These are phyloP conservation scores for Micromesistius poutassou DNA, from an alignment of 2,797 vertebrate species.

Conservation along the genomic window DNA sequence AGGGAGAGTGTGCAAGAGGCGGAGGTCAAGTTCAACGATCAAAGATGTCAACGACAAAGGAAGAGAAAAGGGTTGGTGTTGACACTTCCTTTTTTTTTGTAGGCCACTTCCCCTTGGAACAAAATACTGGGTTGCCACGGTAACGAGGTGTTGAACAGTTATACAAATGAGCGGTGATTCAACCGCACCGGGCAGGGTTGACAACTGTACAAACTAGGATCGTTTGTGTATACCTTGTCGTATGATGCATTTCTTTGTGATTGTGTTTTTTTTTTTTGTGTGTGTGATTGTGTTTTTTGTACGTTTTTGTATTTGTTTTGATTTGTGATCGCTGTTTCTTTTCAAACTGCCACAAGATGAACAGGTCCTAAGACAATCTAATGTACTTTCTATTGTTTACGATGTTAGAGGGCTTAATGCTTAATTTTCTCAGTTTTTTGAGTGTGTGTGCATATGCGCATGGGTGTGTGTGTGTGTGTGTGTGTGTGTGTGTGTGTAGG, in stretches of 20 bases:
- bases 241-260: background rate
- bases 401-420: no score
- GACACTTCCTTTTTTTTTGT: no score
- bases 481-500: background rate
- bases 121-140: conserved; percentile 30
- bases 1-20: background rate
- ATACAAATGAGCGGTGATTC: conserved; percentile 30
- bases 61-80: background rate
- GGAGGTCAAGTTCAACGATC: background rate
- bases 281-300: background rate
- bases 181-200: background rate
- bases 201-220: background rate
- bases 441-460: background rate
- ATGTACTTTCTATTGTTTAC: background rate
- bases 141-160: conserved; percentile 34
- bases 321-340: background rate
- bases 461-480: background rate
- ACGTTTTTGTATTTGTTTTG: background rate
- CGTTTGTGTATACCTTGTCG: background rate
- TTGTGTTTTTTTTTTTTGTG: conserved; percentile 1
- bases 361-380: background rate
- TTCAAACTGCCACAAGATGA: background rate
- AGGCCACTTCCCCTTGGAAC: conserved; percentile 2
- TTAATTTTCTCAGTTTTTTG: background rate
- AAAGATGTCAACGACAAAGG: background rate